phyloP scores from a whole-genome alignment of 2,113 vertebrate species.

The Fukomys damarensis region DNA sequence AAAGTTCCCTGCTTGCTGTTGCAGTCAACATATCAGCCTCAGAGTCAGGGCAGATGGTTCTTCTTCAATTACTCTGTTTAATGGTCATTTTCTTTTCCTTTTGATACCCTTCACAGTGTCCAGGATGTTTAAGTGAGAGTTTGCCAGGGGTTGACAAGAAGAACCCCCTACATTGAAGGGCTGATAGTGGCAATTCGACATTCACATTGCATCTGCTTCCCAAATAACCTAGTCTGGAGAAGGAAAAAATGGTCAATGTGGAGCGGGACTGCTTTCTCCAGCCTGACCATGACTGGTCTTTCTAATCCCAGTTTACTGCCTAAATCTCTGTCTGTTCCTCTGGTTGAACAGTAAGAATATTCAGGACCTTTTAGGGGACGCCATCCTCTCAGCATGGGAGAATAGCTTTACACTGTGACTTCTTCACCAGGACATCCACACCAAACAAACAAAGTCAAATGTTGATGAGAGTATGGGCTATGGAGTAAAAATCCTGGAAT shows the following conservation, averaged over 20 bases:
- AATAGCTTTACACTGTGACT: background rate
- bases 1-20: background rate
- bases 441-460: background rate
- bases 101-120: background rate
- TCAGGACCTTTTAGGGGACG: background rate
- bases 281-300: background rate
- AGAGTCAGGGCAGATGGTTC: background rate
- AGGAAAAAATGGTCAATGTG: background rate
- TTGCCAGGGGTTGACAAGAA: background rate
- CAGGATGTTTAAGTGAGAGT: background rate
- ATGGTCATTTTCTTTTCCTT: background rate
- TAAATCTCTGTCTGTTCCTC: background rate
- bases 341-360: background rate
- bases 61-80: background rate
- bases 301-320: background rate
- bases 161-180: background rate
- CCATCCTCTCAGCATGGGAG: background rate
- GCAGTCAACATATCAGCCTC: background rate
- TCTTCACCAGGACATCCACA: background rate
- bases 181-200: background rate
- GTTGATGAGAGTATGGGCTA: background rate
- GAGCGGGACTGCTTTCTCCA: background rate
- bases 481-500: background rate
- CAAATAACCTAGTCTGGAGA: background rate
- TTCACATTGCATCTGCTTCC: background rate